Evolutionary conservation across 2,113 vertebrate genomes (phyloP).

Genomic region (Cephalopterus ornatus): DNA sequence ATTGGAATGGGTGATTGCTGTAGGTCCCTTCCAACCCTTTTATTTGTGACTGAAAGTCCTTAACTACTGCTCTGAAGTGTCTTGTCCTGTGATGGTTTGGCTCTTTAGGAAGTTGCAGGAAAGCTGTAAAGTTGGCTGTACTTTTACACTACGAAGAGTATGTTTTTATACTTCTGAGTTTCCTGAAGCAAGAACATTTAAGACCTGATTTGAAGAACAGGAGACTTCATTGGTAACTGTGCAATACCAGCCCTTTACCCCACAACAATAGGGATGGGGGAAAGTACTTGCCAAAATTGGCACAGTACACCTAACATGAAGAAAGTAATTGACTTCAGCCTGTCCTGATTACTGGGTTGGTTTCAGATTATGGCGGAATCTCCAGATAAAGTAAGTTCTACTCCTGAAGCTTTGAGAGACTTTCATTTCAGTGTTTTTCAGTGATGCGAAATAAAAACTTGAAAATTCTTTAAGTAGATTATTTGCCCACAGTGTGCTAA

Average conservation of each 20-base stretch:
- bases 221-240: background rate
- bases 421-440: background rate
- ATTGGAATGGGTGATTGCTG: background rate
- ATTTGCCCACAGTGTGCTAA: background rate
- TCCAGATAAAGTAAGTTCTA: background rate
- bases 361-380: background rate
- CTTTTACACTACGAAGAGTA: background rate
- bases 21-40: background rate
- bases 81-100: background rate
- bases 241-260: background rate
- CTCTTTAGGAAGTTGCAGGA: background rate
- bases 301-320: background rate
- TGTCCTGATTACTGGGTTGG: background rate
- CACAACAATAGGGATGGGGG: accelerated
- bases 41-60: background rate
- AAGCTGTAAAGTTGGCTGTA: background rate
- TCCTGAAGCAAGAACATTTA: background rate
- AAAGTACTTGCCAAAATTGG: background rate
- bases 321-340: background rate
- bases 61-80: background rate
- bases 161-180: background rate
- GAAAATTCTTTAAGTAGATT: background rate
- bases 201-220: background rate
- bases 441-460: background rate
- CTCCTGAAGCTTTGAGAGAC: background rate